These are phyloP conservation scores for Glyphotaelius pellucidus DNA, from an alignment of 2,888 invertebrate genomes.

Conservation along the genomic window DNA sequence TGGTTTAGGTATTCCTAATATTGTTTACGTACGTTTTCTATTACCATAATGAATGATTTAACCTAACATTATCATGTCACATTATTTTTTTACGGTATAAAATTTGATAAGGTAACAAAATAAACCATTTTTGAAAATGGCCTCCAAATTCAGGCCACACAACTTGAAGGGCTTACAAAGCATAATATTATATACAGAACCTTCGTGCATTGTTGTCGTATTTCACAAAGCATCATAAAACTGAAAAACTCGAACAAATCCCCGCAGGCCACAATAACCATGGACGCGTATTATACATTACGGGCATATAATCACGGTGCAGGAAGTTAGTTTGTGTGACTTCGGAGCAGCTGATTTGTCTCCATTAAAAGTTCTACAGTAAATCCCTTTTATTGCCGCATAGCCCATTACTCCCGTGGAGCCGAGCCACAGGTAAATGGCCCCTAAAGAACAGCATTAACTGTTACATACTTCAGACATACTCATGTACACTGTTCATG, in stretches of 20 bases:
- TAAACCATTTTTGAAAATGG: too few relatives aligned
- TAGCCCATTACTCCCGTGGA: slow-evolving; percentile 24
- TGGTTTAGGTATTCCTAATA: too few relatives aligned
- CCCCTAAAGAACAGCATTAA: slow-evolving; percentile 39
- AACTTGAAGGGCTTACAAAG: neutral
- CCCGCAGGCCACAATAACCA: neutral
- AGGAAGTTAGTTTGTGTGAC: slow-evolving; percentile 24
- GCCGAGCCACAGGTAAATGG: slow-evolving; percentile 46
- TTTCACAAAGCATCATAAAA: neutral
- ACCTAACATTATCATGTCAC: neutral
- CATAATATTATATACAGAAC: neutral
- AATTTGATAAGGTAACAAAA: neutral
- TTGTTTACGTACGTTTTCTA: too few relatives aligned
- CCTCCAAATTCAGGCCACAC: neutral
- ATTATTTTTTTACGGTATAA: neutral
- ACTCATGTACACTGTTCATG: neutral
- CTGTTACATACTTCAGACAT: slow-evolving; percentile 33
- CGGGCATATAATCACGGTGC: neutral
- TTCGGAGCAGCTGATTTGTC: slow-evolving; percentile 46
- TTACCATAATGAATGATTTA: too few relatives aligned
- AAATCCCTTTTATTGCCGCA: slow-evolving; percentile 49
- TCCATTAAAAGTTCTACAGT: slow-evolving; percentile 43
- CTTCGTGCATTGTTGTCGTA: neutral
- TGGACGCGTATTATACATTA: neutral
- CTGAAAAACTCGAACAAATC: neutral